phyloP scores from a whole-genome alignment of 2,113 vertebrate species.

The Monarcha castaneiventris region DNA sequence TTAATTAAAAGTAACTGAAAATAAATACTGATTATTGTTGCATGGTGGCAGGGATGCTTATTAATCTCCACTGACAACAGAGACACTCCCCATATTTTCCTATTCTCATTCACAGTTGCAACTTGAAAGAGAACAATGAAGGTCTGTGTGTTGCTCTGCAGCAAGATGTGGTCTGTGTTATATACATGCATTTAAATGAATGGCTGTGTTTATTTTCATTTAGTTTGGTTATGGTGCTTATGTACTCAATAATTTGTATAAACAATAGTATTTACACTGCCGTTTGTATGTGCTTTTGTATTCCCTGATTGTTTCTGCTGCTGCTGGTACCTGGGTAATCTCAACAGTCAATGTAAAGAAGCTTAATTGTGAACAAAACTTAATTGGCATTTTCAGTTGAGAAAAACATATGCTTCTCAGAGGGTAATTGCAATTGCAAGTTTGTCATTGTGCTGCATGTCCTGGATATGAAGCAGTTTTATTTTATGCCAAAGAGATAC shows the following conservation, averaged over 20 bases:
- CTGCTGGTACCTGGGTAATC: neutral
- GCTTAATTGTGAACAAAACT: neutral
- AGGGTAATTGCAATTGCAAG: neutral
- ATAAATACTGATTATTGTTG: neutral
- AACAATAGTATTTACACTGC: neutral
- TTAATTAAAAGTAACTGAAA: neutral
- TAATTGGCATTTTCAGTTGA: neutral
- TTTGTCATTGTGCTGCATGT: neutral
- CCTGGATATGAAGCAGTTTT: neutral
- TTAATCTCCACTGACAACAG: neutral
- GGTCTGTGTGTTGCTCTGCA: neutral
- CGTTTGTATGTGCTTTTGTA: neutral
- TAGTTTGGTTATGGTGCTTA: neutral
- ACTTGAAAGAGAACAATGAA: neutral
- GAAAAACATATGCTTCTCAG: neutral
- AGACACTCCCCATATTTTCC: neutral
- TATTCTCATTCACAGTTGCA: neutral
- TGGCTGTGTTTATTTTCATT: neutral
- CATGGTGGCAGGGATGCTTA: neutral
- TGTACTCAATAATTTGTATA: neutral
- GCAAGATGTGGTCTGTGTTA: neutral
- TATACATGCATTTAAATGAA: neutral
- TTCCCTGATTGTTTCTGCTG: neutral
- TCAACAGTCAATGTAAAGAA: neutral
- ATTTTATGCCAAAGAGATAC: neutral